phyloP scores from a whole-genome alignment of 1,140 invertebrate species.

The Arion vulgaris region DNA sequence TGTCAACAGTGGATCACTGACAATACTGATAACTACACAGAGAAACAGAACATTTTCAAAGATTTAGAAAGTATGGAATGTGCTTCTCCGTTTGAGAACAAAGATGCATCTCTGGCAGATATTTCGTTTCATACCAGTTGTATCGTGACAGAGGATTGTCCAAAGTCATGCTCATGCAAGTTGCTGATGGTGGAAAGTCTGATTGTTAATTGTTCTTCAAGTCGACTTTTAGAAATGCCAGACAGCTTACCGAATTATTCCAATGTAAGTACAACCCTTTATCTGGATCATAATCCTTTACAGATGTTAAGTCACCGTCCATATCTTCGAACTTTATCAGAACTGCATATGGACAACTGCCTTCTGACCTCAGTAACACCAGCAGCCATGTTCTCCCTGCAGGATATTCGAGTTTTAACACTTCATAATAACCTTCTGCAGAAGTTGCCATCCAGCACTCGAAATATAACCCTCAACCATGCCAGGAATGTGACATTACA shows the following conservation, averaged over 20 bases:
- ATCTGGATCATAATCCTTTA: slow-evolving; percentile 36
- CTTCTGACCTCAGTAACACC: slow-evolving; percentile 30
- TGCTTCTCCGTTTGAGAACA: neutral
- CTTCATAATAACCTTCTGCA: slow-evolving; percentile 43
- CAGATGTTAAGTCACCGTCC: slow-evolving; percentile 31
- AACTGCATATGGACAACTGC: slow-evolving; percentile 35
- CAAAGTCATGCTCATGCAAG: slow-evolving; percentile 22
- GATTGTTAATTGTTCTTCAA: slow-evolving; percentile 36
- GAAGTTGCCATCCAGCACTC: slow-evolving; percentile 38
- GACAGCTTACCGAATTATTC: slow-evolving; percentile 23
- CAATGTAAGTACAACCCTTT: slow-evolving; percentile 11
- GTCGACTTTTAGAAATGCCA: slow-evolving; percentile 30
- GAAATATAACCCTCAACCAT: slow-evolving; percentile 37
- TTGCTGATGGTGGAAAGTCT: slow-evolving; percentile 21
- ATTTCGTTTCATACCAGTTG: slow-evolving; percentile 31
- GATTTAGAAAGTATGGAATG: slow-evolving; percentile 30
- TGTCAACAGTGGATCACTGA: slow-evolving; percentile 28
- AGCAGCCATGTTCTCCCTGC: slow-evolving; percentile 38
- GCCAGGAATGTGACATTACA: slow-evolving; percentile 40
- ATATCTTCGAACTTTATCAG: slow-evolving; percentile 32
- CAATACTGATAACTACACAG: neutral
- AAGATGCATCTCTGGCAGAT: neutral
- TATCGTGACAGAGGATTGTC: slow-evolving; percentile 35
- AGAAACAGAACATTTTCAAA: slow-evolving; percentile 2
- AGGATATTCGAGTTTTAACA: slow-evolving; percentile 38